Evolutionary conservation across 2,113 vertebrate species (phyloP), one percentile per base, ranked within the genome.

Genomic region (Aspiorhynchus laticeps): DNA sequence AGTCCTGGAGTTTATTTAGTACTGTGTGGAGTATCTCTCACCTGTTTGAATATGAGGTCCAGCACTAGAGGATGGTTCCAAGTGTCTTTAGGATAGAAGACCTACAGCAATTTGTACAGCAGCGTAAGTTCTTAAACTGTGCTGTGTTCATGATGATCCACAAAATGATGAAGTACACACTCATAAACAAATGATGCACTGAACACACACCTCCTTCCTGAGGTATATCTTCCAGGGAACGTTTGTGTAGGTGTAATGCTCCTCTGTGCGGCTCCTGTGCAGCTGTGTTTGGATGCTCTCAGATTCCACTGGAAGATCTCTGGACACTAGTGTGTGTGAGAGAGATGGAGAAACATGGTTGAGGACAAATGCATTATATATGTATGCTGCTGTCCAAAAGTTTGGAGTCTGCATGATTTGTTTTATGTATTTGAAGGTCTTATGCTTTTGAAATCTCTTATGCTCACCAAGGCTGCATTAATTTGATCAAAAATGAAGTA

Each of bases 31-130:
- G 26, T 65, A 33, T 10, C 9, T 14, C 90, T 93, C 88, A 99
- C 98, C 97, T 99, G 98, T 90, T 96, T 96, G 93, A 99, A 99
- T 90, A 99, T 94, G 87, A 99, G 96, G 88, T 99, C 97, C 0
- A 99, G 91, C 76, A 97, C 94, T 77, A 99, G 90, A 0, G 97
- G 97, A 86, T 95, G 95, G 91, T 94, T 97, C 94, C 96, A 96
- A 91, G 88, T 96, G 87, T 99, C 98, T 89, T 97, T 98, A 46
- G 98, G 98, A 88, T 99, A 98, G 90, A 99, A 99, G 67, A 99
- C 97, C 98, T 99, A 93, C 17, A 74, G 81, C 85, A 91, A n/a
- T 89, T n/a, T 53, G 46, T 56, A 69, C 7, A 69, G 31, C 41
- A 86, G 43, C 19, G 0, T 86, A 36, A 38, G 48, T 41, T 4